Conservation (phyloP, 2,797 vertebrate species). For the Tiaroga cobitis region DNA sequence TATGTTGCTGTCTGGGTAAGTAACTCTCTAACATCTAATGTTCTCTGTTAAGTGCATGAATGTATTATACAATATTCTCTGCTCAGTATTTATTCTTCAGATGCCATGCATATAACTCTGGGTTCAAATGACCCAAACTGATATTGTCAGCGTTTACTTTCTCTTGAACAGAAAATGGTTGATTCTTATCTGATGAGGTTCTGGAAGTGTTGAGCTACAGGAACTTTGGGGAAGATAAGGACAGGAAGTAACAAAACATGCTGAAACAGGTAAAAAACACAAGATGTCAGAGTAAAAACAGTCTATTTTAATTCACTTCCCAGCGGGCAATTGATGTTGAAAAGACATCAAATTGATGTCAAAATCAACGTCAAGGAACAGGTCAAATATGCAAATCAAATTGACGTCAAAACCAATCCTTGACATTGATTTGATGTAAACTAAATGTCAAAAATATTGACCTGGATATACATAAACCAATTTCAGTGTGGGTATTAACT, state of each 20-base stretch:
- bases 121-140: neutral
- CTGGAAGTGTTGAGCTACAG: conserved; percentile 10
- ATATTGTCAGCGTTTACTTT: neutral
- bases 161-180: neutral
- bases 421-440: too few species aligned
- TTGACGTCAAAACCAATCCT: too few species aligned
- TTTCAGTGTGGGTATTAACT: too few species aligned
- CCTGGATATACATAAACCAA: too few species aligned
- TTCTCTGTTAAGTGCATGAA: too few species aligned
- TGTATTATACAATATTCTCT: neutral
- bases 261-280: neutral
- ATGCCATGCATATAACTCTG: neutral
- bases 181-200: conserved; percentile 28
- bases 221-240: conserved; percentile 10
- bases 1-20: too few species aligned
- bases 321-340: too few species aligned
- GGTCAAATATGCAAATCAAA: too few species aligned
- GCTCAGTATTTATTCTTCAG: neutral
- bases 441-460: too few species aligned
- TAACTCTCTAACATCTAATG: neutral
- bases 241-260: conserved; percentile 25
- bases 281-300: neutral
- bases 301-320: neutral
- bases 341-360: too few species aligned
- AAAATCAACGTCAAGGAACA: too few species aligned